phyloP scores from a whole-genome alignment of 2,113 vertebrate species.

The Hemibagrus wyckioides region DNA sequence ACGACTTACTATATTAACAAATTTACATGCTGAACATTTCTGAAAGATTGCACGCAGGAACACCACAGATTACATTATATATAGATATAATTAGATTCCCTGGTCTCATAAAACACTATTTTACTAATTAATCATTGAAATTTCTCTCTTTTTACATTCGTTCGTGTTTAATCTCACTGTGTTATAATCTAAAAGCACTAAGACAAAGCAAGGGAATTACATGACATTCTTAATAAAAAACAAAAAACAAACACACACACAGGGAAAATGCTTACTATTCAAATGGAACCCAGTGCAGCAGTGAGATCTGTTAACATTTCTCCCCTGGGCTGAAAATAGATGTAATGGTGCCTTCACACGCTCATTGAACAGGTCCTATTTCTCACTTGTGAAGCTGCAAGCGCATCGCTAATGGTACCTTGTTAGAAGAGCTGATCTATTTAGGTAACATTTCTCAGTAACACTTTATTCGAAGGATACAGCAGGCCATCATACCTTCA shows the following conservation, averaged over 20 bases:
- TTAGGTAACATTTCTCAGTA: not conserved
- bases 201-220: not conserved
- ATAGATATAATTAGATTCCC: not conserved
- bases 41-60: not conserved
- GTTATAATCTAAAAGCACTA: not conserved
- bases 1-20: not conserved
- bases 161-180: not conserved
- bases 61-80: not conserved
- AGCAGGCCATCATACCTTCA: constrained; percentile 7
- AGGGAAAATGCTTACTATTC: not conserved
- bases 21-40: not conserved
- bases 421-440: constrained; percentile 19
- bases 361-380: constrained; percentile 1
- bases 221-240: not conserved
- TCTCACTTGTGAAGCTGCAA: constrained; percentile 15
- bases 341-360: not conserved
- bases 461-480: constrained; percentile 8
- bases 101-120: not conserved
- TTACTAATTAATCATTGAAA: not conserved
- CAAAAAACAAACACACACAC: too few species aligned
- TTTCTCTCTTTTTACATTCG: not conserved
- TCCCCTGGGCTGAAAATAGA: constrained; percentile 11
- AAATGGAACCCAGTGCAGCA: not conserved
- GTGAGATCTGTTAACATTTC: not conserved
- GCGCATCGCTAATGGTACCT: not conserved